Percentiles rank a stretch among this genome's conserved stretches.
Evolutionary conservation across 1,140 invertebrate species (phyloP).

Genomic region (Lasaia peninsularis): DNA sequence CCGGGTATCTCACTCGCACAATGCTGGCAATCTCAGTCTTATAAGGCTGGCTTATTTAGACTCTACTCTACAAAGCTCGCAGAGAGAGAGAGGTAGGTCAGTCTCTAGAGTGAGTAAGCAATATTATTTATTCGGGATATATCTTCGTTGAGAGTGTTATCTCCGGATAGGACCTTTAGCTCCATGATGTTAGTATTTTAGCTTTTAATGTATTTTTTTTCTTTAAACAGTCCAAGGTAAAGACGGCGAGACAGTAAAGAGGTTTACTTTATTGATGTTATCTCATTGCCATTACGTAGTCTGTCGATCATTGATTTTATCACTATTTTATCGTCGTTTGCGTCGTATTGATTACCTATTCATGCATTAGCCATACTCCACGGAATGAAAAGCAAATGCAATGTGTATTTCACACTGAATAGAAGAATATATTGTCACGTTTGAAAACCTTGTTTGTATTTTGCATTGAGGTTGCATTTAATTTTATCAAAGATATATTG

Average conservation of each 20-base stretch:
- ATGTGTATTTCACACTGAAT: too few species aligned
- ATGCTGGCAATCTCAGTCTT: too few species aligned
- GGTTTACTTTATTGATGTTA: conserved; percentile 27
- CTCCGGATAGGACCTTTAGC: too few species aligned
- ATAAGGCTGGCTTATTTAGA: too few species aligned
- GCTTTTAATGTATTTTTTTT: conserved; percentile 19
- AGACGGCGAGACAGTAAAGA: conserved; percentile 19
- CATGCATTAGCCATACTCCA: neutral
- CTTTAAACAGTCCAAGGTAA: conserved; percentile 36
- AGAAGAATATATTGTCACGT: too few species aligned
- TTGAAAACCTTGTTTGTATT: too few species aligned
- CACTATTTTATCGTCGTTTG: neutral
- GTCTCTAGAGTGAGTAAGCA: too few species aligned
- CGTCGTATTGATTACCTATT: neutral
- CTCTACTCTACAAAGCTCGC: too few species aligned
- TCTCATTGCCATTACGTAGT: conserved; percentile 14
- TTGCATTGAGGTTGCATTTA: too few species aligned
- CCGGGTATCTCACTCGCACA: too few species aligned
- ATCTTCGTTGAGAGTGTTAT: neutral
- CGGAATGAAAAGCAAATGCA: neutral
- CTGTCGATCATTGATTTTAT: conserved; percentile 14
- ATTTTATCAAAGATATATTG: too few species aligned
- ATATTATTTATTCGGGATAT: neutral
- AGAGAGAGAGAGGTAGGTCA: too few species aligned
- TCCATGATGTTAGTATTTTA: neutral